Percentiles rank a stretch among this genome's conserved stretches.
phyloP scores from a whole-genome alignment of 2,797 vertebrate genomes.

The Acrossocheilus wenchowensis region DNA sequence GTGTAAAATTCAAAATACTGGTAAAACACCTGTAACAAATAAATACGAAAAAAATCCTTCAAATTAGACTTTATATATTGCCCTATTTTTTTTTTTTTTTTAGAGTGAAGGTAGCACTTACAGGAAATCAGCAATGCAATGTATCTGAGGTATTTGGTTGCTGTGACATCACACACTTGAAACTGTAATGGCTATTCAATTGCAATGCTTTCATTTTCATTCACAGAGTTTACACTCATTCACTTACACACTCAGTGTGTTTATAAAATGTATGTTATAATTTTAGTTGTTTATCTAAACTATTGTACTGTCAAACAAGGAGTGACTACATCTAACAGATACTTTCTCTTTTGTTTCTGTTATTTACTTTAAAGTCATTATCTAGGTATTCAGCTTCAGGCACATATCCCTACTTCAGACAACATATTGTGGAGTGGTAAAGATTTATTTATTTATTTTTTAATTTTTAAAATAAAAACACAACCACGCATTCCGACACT shows the following conservation, averaged over 20 bases:
- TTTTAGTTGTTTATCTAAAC: neutral
- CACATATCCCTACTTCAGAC: neutral
- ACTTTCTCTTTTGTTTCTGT: neutral
- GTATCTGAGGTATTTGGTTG: neutral
- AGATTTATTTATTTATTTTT: neutral
- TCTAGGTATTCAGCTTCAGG: neutral
- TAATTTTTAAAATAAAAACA: neutral
- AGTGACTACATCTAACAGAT: neutral
- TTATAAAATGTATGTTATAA: neutral
- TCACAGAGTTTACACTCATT: neutral
- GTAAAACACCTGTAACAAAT: too few species aligned
- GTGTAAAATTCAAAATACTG: too few species aligned
- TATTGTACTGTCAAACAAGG: neutral
- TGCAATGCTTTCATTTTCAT: neutral
- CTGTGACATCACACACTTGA: neutral
- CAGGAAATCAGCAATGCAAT: neutral
- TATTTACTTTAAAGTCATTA: neutral
- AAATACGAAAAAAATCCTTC: too few species aligned
- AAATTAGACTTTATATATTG: too few species aligned
- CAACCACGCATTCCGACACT: neutral
- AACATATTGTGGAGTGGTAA: neutral
- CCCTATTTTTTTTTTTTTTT: too few species aligned
- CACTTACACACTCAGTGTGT: neutral
- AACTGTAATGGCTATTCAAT: neutral
- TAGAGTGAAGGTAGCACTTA: neutral